Base-by-base conservation (phyloP, 2,113 vertebrate genomes). In the Boulengeromyrus knoepffleri region DNA sequence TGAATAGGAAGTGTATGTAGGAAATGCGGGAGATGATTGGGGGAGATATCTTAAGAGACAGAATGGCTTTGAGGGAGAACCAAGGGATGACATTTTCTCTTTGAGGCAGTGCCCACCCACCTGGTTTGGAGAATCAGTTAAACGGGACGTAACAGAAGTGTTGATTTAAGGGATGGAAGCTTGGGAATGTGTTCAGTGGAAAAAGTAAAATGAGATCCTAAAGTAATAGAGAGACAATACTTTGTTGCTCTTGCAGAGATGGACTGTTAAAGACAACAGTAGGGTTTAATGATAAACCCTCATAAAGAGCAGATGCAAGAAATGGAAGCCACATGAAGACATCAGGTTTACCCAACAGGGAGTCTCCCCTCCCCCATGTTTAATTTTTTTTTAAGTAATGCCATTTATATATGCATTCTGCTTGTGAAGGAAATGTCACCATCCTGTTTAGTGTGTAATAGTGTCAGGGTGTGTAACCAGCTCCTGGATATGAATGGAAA, bases 391-490 rank as follows among this genome's bases (percentile, higher is more conserved):
- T 80, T 80, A 42, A 80, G 74, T 42, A 80, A 36, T 17, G 31
- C 36, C 4, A 80, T 70, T 12, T 70, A 13, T 13, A 70, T 15
- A 12, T 3, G 7, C 74, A 80, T 80, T 80, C 74, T 15, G 74
- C 74, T 80, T 85, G 21, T 19, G 84, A 56, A 89, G 53, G 86
- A 92, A 31, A 91, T 66, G 45, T 84, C 42, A 80, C 36, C 36
- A 85, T 87, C 74, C 46, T 80, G 47, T 86, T 91, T 66, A 70
- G 31, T 21, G 46, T 77, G 85, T 27, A 42, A 62, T 27, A 84
- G 88, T 58, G 90, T 89, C 70, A 89, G 6, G 19, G n/a, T 88
- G 80, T 62, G 58, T 87, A 89, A 21, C 56, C 88, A 74, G 70
- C 31, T 70, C 27, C 85, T 88, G 49, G 62, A 24, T 36, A 31